Base-by-base conservation (phyloP, 2,888 invertebrate species). In the Drosophila sordidapex region DNA sequence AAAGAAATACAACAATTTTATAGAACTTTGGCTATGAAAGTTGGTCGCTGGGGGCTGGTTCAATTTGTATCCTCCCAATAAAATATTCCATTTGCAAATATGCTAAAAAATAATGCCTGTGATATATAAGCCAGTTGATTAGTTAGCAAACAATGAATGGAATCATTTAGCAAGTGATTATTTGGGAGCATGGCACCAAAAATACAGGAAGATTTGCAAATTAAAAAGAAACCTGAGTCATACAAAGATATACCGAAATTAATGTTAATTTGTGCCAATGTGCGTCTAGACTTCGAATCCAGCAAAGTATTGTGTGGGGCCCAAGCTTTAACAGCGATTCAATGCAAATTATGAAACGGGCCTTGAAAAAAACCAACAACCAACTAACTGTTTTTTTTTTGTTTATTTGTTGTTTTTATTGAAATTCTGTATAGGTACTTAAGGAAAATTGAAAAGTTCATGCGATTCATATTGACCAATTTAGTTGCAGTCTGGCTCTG, bases 151-250 rank as follows among this genome's bases (percentile, higher is more conserved):
- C 65, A 67, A 46, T 81, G 68, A 80, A 77, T 82, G 65, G 57
- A 73, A 59, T 54, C 74, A 75, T 73, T 85, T 85, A 85, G 85
- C 89, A 62, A 89, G 74, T 87, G 89, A 87, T 85, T 85, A 88
- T 76, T 88, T 52, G 56, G 56, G 70, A 66, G 70, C 76, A 74
- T 89, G 80, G 78, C 64, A 82, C 79, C 82, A 70, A 70, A 65
- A 79, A 74, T 74, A 82, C 74, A 56, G 51, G 64, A 46, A 75
- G 52, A 61, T 71, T 56, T 66, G 48, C 29, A n/a, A 54, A 60
- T 36, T 68, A 49, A 68, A 74, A 57, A 65, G 57, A 61, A 54
- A 78, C 54, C 62, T 46, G 76, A 63, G 68, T 64, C 74, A 74
- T 73, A 74, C 74, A 66, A 85, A 83, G 70, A 70, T 56, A 73